Evolutionary conservation across 2,113 vertebrate species (phyloP).

Genomic region (Elephas maximus): DNA sequence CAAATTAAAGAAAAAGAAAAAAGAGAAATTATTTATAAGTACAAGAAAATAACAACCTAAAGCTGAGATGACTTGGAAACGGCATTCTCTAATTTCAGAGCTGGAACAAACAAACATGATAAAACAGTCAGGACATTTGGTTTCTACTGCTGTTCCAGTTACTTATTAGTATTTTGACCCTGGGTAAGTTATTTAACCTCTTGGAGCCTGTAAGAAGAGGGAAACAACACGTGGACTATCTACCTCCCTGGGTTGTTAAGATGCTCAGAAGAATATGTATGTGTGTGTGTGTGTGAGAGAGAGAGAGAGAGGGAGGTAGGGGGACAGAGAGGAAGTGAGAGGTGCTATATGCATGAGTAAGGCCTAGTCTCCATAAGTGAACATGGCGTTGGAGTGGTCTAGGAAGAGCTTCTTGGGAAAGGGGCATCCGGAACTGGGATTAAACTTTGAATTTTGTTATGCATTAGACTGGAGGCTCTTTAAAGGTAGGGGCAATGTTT

Average conservation of each 20-base stretch:
- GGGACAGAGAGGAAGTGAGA: not conserved
- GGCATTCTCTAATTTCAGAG: not conserved
- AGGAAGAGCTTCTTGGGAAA: not conserved
- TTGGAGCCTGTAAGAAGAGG: not conserved
- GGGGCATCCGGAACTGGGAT: not conserved
- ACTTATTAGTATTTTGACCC: not conserved
- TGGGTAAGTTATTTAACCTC: not conserved
- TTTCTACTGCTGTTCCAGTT: not conserved
- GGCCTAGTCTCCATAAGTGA: no score
- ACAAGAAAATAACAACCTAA: not conserved
- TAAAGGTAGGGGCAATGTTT: not conserved
- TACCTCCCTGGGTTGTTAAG: not conserved
- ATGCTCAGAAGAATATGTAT: not conserved
- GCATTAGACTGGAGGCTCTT: not conserved
- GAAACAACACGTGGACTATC: not conserved
- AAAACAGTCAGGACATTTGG: not conserved
- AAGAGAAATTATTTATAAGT: not conserved
- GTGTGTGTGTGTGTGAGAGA: no score
- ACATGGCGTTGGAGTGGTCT: not conserved
- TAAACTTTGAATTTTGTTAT: not conserved
- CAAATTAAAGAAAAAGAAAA: not conserved
- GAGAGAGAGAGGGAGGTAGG: not conserved
- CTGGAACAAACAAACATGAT: not conserved
- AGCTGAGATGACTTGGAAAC: not conserved
- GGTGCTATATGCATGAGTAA: accelerated